Evolutionary conservation across 2,888 invertebrate genomes (phyloP), one percentile per base, ranked within the genome.

Genomic region (Drosophila cracens): DNA sequence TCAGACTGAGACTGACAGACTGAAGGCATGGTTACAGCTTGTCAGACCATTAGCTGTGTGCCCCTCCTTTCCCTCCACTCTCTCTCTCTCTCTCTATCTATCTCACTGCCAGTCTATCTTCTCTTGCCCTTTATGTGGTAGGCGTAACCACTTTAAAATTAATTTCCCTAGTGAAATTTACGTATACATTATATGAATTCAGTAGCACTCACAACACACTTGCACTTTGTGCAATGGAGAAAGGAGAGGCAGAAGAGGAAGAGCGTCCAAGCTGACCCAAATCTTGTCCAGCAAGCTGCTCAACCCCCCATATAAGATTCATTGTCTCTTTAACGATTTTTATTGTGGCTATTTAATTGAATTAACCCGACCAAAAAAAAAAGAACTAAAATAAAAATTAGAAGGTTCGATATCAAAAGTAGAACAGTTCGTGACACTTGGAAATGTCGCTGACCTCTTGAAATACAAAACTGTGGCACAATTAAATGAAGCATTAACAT

Each of bases 161-260:
- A 87, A 87, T 87, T 87, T 87, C 90, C 91, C 86, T 59, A 71
- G 90, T 76, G 91, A 89, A 87, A 89, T 89, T 90, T 84, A 88
- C 87, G 87, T 79, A 84, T 67, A 74, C 74, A 76, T 76, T 68
- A 87, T 68, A 64, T 68, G 64, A 61, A 68, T 58, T 43, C 34
- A 48, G 69, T 33, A 67, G 36, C 46, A 16, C 43, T 57, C 21
- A 21, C 43, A 57, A 16, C 29, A 29, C 7, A 29, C 31, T 11
- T 13, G 11, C 53, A 64, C 51, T 58, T 65, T 48, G 53, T 52
- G 57, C 6, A 29, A 43, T n/a, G 31, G 21, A 21, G 21, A 43
- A 11, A 4, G n/a, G 16, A n/a, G 57, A 21, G 56, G 2, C 25
- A 16, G 25, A 8, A 46, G n/a, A 13, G 13, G 16, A 5, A 21